phyloP scores from a whole-genome alignment of 2,797 vertebrate species.

The Sebastolobus altivelis region DNA sequence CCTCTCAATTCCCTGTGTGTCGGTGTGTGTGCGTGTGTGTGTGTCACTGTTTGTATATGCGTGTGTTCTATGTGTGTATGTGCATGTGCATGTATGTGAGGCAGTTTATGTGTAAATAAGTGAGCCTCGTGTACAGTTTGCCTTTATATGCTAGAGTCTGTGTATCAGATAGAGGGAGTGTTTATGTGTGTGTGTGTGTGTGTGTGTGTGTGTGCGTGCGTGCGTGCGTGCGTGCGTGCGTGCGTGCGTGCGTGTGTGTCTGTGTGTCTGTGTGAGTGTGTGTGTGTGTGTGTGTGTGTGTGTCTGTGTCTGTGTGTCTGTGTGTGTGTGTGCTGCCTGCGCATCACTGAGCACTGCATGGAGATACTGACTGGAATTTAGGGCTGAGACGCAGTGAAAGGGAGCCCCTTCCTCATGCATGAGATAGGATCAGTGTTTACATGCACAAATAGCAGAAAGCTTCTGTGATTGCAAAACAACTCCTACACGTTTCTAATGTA shows the following conservation, averaged over 20 bases:
- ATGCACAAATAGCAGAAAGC: constrained; percentile 66
- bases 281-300: constrained; percentile 23
- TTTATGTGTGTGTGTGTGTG: constrained; percentile 7
- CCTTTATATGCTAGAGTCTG: constrained; percentile 21
- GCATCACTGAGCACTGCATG: constrained; percentile 65
- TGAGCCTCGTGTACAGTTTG: constrained; percentile 14
- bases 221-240: background rate
- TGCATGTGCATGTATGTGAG: background rate
- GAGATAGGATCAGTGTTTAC: constrained; percentile 80
- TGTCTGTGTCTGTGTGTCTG: constrained; percentile 26
- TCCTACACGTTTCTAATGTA: constrained; percentile 18
- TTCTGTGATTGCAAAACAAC: constrained; percentile 50
- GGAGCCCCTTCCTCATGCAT: constrained; percentile 70
- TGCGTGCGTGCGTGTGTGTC: background rate
- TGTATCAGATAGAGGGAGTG: constrained; percentile 22
- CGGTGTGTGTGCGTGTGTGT: constrained; percentile 18
- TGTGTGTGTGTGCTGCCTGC: constrained; percentile 17
- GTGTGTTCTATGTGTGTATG: background rate
- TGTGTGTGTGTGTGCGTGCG: background rate
- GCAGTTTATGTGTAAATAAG: constrained; percentile 30
- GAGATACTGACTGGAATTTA: constrained; percentile 73
- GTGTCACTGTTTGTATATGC: background rate
- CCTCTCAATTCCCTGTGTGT: constrained; percentile 9
- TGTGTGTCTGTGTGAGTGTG: constrained; percentile 29
- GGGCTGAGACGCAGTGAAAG: constrained; percentile 63